Percentiles rank a stretch among this genome's conserved stretches.
Evolutionary conservation across 2,113 vertebrate species (phyloP).

Genomic region (Trematocara zebra): DNA sequence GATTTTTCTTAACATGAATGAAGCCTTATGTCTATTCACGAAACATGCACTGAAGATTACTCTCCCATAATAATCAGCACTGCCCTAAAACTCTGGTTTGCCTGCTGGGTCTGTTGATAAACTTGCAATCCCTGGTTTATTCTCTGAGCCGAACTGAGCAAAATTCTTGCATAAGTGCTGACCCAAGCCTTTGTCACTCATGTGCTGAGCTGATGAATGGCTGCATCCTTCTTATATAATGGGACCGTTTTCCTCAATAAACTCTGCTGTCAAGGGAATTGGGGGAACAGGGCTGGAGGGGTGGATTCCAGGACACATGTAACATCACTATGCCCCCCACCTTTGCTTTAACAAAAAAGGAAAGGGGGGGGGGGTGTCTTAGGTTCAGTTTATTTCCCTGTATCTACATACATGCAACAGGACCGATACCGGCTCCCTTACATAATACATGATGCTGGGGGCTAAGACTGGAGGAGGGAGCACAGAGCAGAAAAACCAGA

Average conservation of each 20-base stretch:
- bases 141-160: background rate
- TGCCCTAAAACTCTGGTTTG: background rate
- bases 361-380: background rate
- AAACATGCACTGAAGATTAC: background rate
- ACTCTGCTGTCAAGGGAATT: background rate
- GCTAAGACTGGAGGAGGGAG: background rate
- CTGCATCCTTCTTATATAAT: conserved; percentile 50
- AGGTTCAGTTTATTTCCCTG: conserved; percentile 9
- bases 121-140: background rate
- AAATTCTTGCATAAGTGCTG: conserved; percentile 9
- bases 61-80: background rate
- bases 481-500: background rate
- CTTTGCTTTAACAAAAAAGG: background rate
- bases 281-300: background rate
- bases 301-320: background rate
- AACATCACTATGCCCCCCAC: background rate
- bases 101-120: background rate
- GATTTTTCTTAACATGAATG: conserved; percentile 38
- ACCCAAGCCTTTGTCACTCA: conserved; percentile 9
- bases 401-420: conserved; percentile 9
- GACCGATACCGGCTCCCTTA: conserved; percentile 18
- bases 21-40: conserved; percentile 43
- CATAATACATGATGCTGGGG: conserved; percentile 16
- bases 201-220: conserved; percentile 17
- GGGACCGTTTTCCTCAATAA: conserved; percentile 36